Conservation (phyloP, 2,113 vertebrate species). For the Halcyon malimbica region DNA sequence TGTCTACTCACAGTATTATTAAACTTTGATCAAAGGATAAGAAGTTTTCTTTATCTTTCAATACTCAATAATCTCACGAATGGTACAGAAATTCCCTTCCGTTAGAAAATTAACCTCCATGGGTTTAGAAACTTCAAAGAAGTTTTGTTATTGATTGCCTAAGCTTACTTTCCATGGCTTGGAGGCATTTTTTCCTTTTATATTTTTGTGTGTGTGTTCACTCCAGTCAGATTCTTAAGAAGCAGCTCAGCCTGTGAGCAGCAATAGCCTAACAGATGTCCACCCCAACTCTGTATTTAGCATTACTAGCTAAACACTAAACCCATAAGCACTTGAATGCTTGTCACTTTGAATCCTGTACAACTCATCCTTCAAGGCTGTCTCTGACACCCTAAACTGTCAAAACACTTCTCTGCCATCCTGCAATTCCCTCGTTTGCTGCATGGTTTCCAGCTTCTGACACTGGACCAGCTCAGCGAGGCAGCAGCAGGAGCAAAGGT, state of each 20-base stretch:
- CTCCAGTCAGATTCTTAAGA: background rate
- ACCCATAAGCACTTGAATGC: background rate
- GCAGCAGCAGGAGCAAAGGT: background rate
- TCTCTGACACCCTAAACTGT: background rate
- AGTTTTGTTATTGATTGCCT: background rate
- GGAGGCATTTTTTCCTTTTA: background rate
- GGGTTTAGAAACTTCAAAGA: constrained; percentile 20
- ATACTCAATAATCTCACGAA: background rate
- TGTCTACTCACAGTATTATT: background rate
- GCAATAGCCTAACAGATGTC: background rate
- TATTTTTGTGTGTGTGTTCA: background rate
- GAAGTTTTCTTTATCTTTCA: background rate
- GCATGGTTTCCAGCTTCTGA: background rate
- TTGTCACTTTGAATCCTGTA: background rate
- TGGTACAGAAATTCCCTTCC: background rate
- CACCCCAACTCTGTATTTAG: background rate
- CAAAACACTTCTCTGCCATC: background rate
- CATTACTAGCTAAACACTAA: background rate
- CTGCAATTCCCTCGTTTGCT: background rate
- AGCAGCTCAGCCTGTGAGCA: background rate
- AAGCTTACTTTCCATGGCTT: background rate
- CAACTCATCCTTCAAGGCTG: background rate
- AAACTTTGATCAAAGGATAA: constrained; percentile 30
- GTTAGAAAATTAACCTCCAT: background rate
- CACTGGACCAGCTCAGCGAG: background rate